Evolutionary conservation across 2,113 vertebrate species (phyloP).

Genomic region (Eupsittula cactorum): DNA sequence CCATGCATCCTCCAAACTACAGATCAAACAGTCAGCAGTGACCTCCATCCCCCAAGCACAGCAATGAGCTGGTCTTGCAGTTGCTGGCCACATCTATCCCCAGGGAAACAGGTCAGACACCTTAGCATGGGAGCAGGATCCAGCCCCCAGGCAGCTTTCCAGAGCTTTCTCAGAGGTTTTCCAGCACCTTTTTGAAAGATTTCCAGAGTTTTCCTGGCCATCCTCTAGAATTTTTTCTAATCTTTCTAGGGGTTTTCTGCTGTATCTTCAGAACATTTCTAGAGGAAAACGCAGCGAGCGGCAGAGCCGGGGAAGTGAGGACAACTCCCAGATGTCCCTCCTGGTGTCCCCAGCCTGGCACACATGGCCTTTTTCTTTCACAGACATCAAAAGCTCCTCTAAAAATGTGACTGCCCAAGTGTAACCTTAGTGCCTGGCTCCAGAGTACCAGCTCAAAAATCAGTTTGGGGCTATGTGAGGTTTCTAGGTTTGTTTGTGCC

Average conservation of each 20-base stretch:
- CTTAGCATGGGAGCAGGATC: neutral
- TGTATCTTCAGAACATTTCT: neutral
- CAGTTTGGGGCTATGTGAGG: neutral
- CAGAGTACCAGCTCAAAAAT: neutral
- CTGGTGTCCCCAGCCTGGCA: neutral
- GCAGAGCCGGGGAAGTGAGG: neutral
- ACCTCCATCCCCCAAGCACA: neutral
- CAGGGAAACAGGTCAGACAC: neutral
- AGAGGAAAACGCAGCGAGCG: neutral
- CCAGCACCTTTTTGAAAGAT: neutral
- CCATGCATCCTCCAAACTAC: neutral
- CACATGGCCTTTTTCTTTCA: neutral
- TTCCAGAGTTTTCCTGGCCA: neutral
- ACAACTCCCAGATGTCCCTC: neutral
- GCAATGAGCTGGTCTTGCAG: neutral
- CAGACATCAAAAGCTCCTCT: neutral
- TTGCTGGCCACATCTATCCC: too few relatives aligned
- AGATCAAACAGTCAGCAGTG: neutral
- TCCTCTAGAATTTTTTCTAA: neutral
- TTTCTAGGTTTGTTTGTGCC: slow-evolving; percentile 8
- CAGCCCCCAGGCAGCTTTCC: neutral
- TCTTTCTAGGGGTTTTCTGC: neutral
- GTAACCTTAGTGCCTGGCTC: neutral
- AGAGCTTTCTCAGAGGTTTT: neutral
- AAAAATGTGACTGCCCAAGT: neutral